These are phyloP conservation scores for Pilophorus perplexus DNA, from an alignment of 2,888 invertebrate species.

Conservation along the genomic window DNA sequence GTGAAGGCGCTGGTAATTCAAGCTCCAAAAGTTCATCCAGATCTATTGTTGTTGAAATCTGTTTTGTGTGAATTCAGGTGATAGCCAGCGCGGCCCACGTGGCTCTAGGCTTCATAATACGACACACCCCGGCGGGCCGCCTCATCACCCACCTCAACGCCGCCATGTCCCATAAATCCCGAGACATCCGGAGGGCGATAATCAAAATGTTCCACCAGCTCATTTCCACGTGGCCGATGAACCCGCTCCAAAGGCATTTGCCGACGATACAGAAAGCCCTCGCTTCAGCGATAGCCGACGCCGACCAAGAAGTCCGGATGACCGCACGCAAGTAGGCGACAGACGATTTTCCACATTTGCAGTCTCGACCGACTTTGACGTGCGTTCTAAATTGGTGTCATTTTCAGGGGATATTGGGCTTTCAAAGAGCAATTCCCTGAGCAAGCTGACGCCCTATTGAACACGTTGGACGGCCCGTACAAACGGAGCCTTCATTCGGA, in stretches of 20 bases:
- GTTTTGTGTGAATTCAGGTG: no score
- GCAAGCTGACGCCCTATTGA: conserved; percentile 79
- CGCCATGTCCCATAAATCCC: conserved; percentile 78
- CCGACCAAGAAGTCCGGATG: conserved; percentile 84
- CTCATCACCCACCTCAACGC: conserved; percentile 72
- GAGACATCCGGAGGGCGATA: conserved; percentile 76
- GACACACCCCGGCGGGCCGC: conserved; percentile 75
- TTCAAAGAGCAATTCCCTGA: conserved; percentile 88
- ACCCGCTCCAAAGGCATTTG: conserved; percentile 77
- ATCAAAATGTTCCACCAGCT: conserved; percentile 82
- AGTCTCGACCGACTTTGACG: no score
- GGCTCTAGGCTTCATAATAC: conserved; percentile 83
- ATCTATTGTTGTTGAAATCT: no score
- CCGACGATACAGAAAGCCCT: conserved; percentile 76
- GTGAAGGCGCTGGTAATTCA: no score
- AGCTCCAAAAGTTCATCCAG: no score
- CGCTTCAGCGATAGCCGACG: conserved; percentile 84
- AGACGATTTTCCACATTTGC: neutral
- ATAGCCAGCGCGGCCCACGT: conserved; percentile 86
- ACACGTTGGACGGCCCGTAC: conserved; percentile 75
- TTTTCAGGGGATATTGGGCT: conserved; percentile 86
- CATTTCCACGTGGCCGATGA: conserved; percentile 82
- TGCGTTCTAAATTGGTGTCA: no score
- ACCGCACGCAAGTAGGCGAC: conserved; percentile 70
- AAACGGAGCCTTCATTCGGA: conserved; percentile 65